Evolutionary conservation across 2,113 vertebrate genomes (phyloP).

Genomic region (Dicaeum eximium): DNA sequence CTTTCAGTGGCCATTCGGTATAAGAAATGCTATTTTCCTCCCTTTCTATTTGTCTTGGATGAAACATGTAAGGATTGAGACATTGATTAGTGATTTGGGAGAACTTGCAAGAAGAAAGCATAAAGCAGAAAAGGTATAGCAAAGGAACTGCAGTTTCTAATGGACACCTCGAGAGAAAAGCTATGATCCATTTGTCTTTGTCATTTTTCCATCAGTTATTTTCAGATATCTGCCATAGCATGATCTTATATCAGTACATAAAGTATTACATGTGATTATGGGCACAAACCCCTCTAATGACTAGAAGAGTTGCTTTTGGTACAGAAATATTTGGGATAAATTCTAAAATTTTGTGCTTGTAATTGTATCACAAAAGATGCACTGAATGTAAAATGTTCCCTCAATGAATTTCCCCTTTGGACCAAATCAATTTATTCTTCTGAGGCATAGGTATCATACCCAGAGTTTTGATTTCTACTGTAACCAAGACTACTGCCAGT

Average conservation of each 20-base stretch:
- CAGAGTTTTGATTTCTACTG: not conserved
- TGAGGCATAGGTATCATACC: not conserved
- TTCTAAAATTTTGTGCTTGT: not conserved
- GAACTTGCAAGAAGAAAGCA: slow-evolving; percentile 8
- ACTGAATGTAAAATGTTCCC: not conserved
- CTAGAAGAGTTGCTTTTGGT: not conserved
- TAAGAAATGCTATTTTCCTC: not conserved
- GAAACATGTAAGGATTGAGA: not conserved
- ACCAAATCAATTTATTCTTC: not conserved
- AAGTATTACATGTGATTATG: not conserved
- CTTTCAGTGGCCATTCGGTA: not conserved
- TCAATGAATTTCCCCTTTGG: not conserved
- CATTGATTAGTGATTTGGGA: slow-evolving; percentile 9
- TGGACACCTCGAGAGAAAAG: not conserved
- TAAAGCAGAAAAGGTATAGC: not conserved
- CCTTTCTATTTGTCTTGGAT: slow-evolving; percentile 22
- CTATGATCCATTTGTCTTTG: not conserved
- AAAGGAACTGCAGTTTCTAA: not conserved
- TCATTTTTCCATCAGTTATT: not conserved
- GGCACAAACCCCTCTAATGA: not conserved
- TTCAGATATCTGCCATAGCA: not conserved
- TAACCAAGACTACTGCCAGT: not conserved
- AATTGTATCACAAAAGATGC: not conserved
- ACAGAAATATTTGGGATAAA: not conserved
- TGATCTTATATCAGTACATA: not conserved